phyloP scores from a whole-genome alignment of 2,888 invertebrate species.

The Marasmarcha lunaedactyla region DNA sequence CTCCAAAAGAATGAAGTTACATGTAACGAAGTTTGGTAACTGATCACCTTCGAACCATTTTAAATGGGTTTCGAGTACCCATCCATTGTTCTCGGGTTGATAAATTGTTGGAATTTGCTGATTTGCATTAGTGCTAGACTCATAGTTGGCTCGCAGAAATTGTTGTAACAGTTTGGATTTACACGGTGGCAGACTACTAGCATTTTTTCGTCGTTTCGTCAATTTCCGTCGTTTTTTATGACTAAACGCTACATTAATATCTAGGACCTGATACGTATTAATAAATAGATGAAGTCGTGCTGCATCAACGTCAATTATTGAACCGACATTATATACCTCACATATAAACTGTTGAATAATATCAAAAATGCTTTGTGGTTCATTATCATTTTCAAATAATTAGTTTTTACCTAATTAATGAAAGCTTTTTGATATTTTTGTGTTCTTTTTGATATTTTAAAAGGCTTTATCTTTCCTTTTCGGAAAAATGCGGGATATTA shows the following conservation, averaged over 20 bases:
- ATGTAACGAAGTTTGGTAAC: constrained; percentile 15
- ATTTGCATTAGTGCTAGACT: constrained; percentile 1
- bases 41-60: constrained; percentile 19
- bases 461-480: constrained; percentile 15
- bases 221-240: constrained; percentile 13
- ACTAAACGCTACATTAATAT: constrained; percentile 13
- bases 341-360: too few species aligned
- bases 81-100: constrained; percentile 18
- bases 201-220: too few species aligned
- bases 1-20: constrained; percentile 13
- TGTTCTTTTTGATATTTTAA: constrained; percentile 7
- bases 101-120: constrained; percentile 12
- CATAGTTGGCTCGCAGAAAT: too few species aligned
- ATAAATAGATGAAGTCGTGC: constrained; percentile 12
- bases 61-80: constrained; percentile 16
- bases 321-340: constrained; percentile 11
- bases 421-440: constrained; percentile 10
- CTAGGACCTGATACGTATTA: constrained; percentile 11
- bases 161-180: too few species aligned
- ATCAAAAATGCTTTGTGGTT: constrained; percentile 8
- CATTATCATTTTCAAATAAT: constrained; percentile 3
- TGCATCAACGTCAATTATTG: constrained; percentile 12
- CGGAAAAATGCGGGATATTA: constrained; percentile 15
- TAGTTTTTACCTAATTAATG: not conserved
- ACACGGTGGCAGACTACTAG: too few species aligned